These are phyloP conservation scores for Perca fluviatilis DNA, from an alignment of 2,113 vertebrate genomes.

Conservation along the genomic window DNA sequence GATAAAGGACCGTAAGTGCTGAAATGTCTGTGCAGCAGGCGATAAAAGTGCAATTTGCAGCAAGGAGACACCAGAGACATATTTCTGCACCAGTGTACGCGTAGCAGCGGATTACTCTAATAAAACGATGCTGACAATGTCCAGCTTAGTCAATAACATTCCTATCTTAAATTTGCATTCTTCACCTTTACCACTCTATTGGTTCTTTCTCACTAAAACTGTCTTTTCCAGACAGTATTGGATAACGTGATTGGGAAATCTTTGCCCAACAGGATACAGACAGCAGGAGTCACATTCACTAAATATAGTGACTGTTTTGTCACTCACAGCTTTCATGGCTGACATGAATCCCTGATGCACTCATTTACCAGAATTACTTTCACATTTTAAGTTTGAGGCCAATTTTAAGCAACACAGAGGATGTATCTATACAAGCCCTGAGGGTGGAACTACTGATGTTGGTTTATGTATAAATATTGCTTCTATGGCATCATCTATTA, in stretches of 20 bases:
- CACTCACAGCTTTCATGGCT: not conserved
- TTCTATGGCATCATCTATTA: not conserved
- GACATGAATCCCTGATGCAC: not conserved
- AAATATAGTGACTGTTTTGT: not conserved
- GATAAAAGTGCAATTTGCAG: not conserved
- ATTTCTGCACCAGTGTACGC: not conserved
- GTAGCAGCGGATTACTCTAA: not conserved
- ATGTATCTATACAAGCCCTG: not conserved
- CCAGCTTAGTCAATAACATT: not conserved
- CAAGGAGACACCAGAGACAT: not conserved
- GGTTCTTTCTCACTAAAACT: not conserved
- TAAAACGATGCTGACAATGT: not conserved
- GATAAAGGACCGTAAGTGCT: not conserved
- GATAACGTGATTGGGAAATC: not conserved
- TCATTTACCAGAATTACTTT: not conserved
- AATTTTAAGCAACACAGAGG: not conserved
- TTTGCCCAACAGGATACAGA: not conserved
- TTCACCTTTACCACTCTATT: not conserved
- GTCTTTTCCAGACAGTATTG: not conserved
- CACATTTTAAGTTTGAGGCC: constrained; percentile 6
- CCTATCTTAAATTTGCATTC: not conserved
- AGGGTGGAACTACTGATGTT: not conserved
- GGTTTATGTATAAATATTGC: constrained; percentile 15
- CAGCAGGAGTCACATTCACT: not conserved
- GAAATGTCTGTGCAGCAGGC: not conserved